Evolutionary conservation across 2,113 vertebrate genomes (phyloP).

Genomic region (Myotis davidii): DNA sequence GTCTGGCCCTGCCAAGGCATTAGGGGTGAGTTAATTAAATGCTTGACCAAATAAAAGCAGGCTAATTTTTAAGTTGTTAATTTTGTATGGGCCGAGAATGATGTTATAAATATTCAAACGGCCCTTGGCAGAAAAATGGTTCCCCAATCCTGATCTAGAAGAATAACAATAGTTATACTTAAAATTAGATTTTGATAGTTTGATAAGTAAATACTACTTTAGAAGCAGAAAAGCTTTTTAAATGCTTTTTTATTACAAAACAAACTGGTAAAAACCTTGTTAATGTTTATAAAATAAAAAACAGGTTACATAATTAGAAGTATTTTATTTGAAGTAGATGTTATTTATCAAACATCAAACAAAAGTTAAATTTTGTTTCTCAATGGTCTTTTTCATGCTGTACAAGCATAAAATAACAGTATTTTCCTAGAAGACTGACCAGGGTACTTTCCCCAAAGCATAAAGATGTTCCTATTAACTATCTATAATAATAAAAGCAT

Average conservation of each 20-base stretch:
- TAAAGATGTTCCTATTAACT: neutral
- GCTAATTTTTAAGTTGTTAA: too few relatives aligned
- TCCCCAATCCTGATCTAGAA: neutral
- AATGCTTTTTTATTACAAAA: slow-evolving; percentile 15
- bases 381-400: neutral
- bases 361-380: neutral
- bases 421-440: neutral
- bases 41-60: too few relatives aligned
- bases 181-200: neutral
- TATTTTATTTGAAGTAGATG: neutral
- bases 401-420: neutral
- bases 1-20: too few relatives aligned
- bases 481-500: too few relatives aligned
- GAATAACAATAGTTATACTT: neutral
- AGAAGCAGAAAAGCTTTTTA: slow-evolving; percentile 19
- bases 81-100: too few relatives aligned
- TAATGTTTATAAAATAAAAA: slow-evolving; percentile 38
- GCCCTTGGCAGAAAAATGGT: too few relatives aligned
- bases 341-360: slow-evolving; percentile 40
- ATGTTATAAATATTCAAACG: too few relatives aligned
- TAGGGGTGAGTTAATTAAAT: too few relatives aligned
- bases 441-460: neutral
- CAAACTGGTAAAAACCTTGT: slow-evolving; percentile 2
- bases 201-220: neutral
- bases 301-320: neutral